These are phyloP conservation scores for crab-eating macaque (Macaca fascicularis) DNA, from an alignment of 2,113 vertebrate species.

Conservation along the genomic window DNA sequence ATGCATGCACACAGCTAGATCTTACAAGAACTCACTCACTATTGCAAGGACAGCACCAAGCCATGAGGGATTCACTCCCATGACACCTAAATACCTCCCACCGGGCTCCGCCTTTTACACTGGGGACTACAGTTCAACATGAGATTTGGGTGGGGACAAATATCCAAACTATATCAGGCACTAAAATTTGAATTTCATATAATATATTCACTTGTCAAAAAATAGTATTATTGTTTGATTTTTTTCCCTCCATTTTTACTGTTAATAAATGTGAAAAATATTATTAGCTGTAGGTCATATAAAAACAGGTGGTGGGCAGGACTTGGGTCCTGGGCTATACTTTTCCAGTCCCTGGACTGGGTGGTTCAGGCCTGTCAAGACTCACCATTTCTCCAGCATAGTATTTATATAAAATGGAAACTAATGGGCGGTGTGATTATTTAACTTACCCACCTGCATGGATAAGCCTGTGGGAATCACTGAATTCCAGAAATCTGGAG, in stretches of 20 bases:
- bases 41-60: too few species aligned
- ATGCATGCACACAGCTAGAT: too few species aligned
- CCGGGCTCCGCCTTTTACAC: fast-evolving
- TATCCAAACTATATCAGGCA: background rate
- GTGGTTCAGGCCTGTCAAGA: background rate
- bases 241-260: background rate
- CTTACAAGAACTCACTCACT: too few species aligned
- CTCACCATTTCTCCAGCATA: background rate
- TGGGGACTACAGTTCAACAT: too few species aligned
- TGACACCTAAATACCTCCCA: too few species aligned
- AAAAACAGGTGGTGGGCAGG: background rate
- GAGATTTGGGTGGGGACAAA: too few species aligned
- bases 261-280: background rate
- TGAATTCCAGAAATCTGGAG: background rate
- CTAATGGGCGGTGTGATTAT: background rate
- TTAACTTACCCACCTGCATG: background rate
- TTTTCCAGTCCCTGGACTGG: background rate
- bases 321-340: background rate
- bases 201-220: background rate
- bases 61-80: too few species aligned
- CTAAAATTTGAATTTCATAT: background rate
- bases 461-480: background rate
- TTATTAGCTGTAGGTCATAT: background rate
- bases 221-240: background rate
- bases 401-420: background rate